Conservation (phyloP, 2,888 invertebrate genomes). For the Netelia melanura region DNA sequence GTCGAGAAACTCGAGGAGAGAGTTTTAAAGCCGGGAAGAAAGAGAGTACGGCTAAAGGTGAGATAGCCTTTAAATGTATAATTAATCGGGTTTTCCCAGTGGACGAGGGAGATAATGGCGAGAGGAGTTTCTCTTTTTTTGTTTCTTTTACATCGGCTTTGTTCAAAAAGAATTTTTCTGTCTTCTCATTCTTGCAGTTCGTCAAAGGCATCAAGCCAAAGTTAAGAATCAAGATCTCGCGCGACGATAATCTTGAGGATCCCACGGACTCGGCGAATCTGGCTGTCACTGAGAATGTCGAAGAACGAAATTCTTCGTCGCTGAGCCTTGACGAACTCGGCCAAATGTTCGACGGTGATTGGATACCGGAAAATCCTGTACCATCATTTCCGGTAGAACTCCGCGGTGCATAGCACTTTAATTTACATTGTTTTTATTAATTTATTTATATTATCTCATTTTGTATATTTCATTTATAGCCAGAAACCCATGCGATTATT, state of each 20-base stretch:
- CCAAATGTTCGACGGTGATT: slow-evolving; percentile 29
- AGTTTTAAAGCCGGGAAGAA: slow-evolving; percentile 67
- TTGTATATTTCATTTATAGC: not conserved
- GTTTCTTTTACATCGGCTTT: too few species aligned
- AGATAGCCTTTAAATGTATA: slow-evolving; percentile 12
- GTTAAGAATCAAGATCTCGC: slow-evolving; percentile 75
- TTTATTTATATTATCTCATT: not conserved
- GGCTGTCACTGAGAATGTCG: not conserved
- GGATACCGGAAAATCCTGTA: slow-evolving; percentile 51
- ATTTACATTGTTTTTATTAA: not conserved
- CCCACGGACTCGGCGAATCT: not conserved
- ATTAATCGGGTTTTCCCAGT: slow-evolving; percentile 6
- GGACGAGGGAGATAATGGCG: not conserved
- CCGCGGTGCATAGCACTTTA: slow-evolving; percentile 46
- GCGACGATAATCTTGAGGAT: slow-evolving; percentile 67
- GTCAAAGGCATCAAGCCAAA: slow-evolving; percentile 70
- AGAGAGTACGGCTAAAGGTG: slow-evolving; percentile 74
- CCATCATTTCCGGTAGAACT: slow-evolving; percentile 57
- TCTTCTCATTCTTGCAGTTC: slow-evolving; percentile 64
- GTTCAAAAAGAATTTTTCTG: not conserved
- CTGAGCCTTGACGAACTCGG: slow-evolving; percentile 37
- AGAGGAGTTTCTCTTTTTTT: not conserved
- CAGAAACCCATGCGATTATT: not conserved
- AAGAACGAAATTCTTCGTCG: slow-evolving; percentile 4
- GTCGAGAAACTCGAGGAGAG: slow-evolving; percentile 62